phyloP scores from a whole-genome alignment of 2,888 invertebrate species.

The Drosophila leonis region DNA sequence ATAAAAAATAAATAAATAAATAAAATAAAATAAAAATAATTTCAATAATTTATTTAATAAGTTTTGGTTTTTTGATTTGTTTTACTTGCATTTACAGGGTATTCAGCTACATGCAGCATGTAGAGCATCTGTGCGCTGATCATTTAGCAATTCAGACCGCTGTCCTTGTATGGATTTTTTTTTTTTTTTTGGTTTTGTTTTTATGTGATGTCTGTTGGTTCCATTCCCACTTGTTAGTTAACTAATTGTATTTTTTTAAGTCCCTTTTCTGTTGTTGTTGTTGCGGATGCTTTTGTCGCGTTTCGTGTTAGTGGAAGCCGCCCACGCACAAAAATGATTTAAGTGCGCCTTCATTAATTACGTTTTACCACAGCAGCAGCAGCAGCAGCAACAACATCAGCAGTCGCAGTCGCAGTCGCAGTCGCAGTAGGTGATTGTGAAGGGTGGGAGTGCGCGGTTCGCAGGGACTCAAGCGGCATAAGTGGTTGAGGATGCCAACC shows the following conservation, averaged over 20 bases:
- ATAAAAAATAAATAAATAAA: too few relatives aligned
- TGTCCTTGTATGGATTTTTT: not conserved
- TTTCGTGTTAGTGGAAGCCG: constrained; percentile 43
- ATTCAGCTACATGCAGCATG: not conserved
- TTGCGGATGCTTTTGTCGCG: constrained; percentile 51
- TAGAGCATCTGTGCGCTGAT: not conserved
- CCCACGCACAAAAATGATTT: constrained; percentile 79
- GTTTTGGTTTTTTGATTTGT: not conserved
- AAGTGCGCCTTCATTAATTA: constrained; percentile 78
- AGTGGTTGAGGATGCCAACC: constrained; percentile 27
- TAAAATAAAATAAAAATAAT: too few relatives aligned
- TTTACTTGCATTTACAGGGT: constrained; percentile 5
- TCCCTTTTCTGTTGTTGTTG: constrained; percentile 28
- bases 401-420: not conserved
- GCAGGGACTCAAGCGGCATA: constrained; percentile 4
- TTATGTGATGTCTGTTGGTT: constrained; percentile 44
- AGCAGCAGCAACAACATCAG: not conserved
- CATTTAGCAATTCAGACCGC: not conserved
- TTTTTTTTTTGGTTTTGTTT: constrained; percentile 3
- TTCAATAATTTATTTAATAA: not conserved
- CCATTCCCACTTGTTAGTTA: constrained; percentile 66
- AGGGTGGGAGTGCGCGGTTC: not conserved
- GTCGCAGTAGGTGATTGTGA: constrained; percentile 4
- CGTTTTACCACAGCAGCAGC: constrained; percentile 54
- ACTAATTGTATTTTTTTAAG: constrained; percentile 75